Evolutionary conservation across 2,797 vertebrate genomes (phyloP).

Genomic region (Sylvilagus floridanus): DNA sequence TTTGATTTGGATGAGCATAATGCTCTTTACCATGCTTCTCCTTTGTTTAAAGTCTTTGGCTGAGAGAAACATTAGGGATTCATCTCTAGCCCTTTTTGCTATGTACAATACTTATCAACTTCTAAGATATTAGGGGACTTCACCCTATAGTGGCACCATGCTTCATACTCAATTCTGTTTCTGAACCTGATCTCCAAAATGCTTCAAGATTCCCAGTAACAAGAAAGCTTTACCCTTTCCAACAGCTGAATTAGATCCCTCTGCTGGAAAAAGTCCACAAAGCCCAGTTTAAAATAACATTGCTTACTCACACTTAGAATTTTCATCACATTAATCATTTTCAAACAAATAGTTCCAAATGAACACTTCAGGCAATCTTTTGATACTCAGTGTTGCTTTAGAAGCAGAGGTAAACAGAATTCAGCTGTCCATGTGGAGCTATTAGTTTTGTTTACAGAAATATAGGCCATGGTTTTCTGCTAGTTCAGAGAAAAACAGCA

Average conservation of each 20-base stretch:
- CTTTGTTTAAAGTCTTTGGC: background rate
- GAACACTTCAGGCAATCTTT: slow-evolving; percentile 74
- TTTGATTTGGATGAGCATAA: background rate
- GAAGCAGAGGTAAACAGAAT: slow-evolving; percentile 74
- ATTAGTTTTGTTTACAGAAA: slow-evolving; percentile 53
- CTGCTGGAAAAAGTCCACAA: slow-evolving; percentile 47
- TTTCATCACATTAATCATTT: slow-evolving; percentile 64
- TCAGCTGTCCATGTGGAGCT: slow-evolving; percentile 54
- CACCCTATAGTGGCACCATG: background rate
- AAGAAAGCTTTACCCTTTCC: background rate
- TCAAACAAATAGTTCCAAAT: slow-evolving; percentile 76
- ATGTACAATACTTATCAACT: background rate
- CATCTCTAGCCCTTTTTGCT: background rate
- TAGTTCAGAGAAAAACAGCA: background rate
- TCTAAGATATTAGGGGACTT: background rate
- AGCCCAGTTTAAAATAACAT: slow-evolving; percentile 34
- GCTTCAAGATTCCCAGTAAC: background rate
- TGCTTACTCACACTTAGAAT: slow-evolving; percentile 68
- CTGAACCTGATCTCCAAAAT: background rate
- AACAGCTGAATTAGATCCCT: background rate
- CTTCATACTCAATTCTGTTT: background rate
- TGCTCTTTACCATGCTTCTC: background rate
- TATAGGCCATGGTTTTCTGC: background rate
- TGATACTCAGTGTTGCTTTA: slow-evolving; percentile 78
- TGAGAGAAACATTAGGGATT: background rate